Evolutionary conservation across 2,888 invertebrate species (phyloP).

Genomic region (Hydrotaea diabolus): DNA sequence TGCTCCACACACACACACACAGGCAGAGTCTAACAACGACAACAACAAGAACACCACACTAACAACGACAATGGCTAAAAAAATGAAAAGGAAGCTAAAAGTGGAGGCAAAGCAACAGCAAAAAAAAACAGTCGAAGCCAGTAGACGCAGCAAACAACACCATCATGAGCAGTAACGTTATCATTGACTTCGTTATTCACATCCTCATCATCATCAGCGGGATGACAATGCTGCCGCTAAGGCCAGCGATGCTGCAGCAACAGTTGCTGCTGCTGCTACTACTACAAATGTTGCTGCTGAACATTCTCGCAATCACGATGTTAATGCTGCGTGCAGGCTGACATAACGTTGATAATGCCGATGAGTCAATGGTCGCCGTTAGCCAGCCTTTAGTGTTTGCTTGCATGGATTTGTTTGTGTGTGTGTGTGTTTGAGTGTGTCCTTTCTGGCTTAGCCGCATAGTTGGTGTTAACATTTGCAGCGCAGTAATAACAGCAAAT

Average conservation of each 20-base stretch:
- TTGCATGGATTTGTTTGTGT: no score
- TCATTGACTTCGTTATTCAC: slow-evolving; percentile 23
- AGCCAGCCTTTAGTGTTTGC: neutral
- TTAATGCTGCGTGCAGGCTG: slow-evolving; percentile 25
- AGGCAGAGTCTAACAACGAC: slow-evolving; percentile 11
- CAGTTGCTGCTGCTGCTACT: neutral
- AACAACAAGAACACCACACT: slow-evolving; percentile 37
- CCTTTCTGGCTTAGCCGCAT: slow-evolving; percentile 11
- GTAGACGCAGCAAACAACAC: slow-evolving; percentile 45
- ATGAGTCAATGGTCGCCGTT: slow-evolving; percentile 15
- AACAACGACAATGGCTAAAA: slow-evolving; percentile 25
- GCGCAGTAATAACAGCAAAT: slow-evolving; percentile 20
- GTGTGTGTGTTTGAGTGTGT: neutral
- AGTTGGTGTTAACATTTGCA: slow-evolving; percentile 1
- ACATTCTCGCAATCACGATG: neutral
- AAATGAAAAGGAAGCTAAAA: slow-evolving; percentile 27
- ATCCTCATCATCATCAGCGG: slow-evolving; percentile 40
- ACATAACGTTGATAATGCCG: neutral
- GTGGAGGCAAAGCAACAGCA: slow-evolving; percentile 38
- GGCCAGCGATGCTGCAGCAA: neutral
- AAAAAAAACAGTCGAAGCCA: slow-evolving; percentile 39
- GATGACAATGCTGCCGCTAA: slow-evolving; percentile 15
- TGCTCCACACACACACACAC: slow-evolving; percentile 35
- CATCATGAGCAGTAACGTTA: slow-evolving; percentile 16
- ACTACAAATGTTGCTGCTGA: neutral